Evolutionary conservation across 2,113 vertebrate genomes (phyloP), one percentile per base, ranked within the genome.

Genomic region (Seriola aureovittata): DNA sequence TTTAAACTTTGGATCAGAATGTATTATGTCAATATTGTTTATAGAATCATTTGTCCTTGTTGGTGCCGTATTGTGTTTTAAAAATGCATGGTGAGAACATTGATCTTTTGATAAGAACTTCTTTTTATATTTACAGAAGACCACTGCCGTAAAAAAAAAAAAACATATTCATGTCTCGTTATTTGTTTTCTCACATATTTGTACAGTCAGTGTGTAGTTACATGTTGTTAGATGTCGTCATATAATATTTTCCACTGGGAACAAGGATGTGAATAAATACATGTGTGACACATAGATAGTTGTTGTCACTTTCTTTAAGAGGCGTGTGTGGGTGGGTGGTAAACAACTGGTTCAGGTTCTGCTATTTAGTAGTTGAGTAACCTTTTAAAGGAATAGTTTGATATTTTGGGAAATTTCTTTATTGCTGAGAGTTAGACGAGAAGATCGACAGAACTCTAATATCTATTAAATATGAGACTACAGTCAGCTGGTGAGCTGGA

Each of bases 21-120:
- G 91, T 95, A 91, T 92, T 40, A 64, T 96, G 96, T 97, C 92
- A 90, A 94, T 96, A 96, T 94, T 96, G 96, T 97, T 95, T 96
- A 96, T 96, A 96, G 94, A 91, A 84, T 65, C 90, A 96, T 96
- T 89, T 95, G 96, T 97, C 95, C 82, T 94, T 84, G 12, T 96
- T 95, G 80, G 84, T 92, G 93, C 96, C 94, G 96, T 97, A 86
- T 85, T 91, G 94, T 96, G 92, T 95, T 96, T 95, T 93, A 94
- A 93, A 96, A 96, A 96, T 96, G 96, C 97, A 97, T 97, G 97
- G 96, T 88, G 92, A 94, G 88, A 93, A 94, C 89, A 94, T 87
- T 80, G 80, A 93, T 58, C 82, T 95, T 81, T 96, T 95, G 91
- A 95, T 96, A 96, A 96, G 88, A 95, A 95, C 94, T 95, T 96